phyloP scores from a whole-genome alignment of 2,797 vertebrate species.

The Furcifer pardalis region DNA sequence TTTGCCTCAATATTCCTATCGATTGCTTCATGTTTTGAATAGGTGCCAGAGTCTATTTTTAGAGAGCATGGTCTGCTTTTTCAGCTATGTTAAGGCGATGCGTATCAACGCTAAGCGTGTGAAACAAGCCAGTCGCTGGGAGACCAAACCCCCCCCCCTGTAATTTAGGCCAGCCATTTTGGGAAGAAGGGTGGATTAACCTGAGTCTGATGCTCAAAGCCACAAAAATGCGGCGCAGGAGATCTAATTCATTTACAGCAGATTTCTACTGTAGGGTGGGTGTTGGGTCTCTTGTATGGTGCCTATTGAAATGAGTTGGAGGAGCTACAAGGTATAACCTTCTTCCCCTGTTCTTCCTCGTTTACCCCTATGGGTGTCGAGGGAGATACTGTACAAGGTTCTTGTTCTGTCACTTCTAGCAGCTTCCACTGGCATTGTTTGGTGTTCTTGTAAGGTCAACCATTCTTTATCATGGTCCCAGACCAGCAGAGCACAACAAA shows the following conservation, averaged over 20 bases:
- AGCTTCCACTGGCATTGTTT: too few relatives aligned
- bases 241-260: not conserved
- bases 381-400: too few relatives aligned
- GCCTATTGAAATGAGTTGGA: not conserved
- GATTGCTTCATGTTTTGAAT: not conserved
- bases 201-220: not conserved
- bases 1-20: not conserved
- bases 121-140: not conserved
- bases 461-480: too few relatives aligned
- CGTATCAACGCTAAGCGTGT: not conserved
- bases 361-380: too few relatives aligned
- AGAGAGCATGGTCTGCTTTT: slow-evolving; percentile 47
- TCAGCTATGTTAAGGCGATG: not conserved
- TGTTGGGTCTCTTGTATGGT: not conserved
- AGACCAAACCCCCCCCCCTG: not conserved
- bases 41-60: slow-evolving; percentile 57
- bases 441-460: too few relatives aligned
- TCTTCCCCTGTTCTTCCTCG: too few relatives aligned
- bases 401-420: too few relatives aligned
- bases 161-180: not conserved
- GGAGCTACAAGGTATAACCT: too few relatives aligned
- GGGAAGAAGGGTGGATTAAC: not conserved
- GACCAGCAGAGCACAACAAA: too few relatives aligned
- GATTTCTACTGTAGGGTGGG: not conserved
- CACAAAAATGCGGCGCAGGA: not conserved